These are phyloP conservation scores for Mastacembelus armatus DNA, from an alignment of 2,797 vertebrate genomes.

Conservation along the genomic window DNA sequence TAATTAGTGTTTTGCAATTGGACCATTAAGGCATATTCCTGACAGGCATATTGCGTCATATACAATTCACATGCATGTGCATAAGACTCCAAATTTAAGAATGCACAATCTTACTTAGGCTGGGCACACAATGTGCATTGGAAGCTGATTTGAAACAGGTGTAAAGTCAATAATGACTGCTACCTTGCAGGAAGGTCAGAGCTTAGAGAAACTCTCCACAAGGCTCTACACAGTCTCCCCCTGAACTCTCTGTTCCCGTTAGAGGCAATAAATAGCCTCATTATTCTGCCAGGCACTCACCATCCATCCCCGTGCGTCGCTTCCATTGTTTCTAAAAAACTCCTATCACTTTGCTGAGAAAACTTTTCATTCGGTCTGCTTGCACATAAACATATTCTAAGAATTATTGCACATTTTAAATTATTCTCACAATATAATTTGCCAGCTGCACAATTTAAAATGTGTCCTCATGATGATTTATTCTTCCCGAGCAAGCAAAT, in stretches of 20 bases:
- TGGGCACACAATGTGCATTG: constrained; percentile 18
- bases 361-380: constrained; percentile 27
- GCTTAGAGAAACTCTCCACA: constrained; percentile 52
- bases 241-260: constrained; percentile 69
- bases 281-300: constrained; percentile 61
- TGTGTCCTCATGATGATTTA: constrained; percentile 8
- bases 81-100: too few relatives aligned
- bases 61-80: not conserved
- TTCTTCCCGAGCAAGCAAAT: constrained; percentile 31
- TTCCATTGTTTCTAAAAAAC: constrained; percentile 57
- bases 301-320: constrained; percentile 61
- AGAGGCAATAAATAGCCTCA: constrained; percentile 74
- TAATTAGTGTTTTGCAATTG: too few relatives aligned
- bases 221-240: constrained; percentile 50
- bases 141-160: constrained; percentile 36
- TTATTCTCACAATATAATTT: constrained; percentile 16
- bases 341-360: constrained; percentile 30
- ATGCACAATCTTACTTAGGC: too few relatives aligned
- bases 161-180: constrained; percentile 54
- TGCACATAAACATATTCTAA: constrained; percentile 15
- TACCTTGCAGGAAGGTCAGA: constrained; percentile 70
- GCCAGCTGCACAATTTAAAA: constrained; percentile 6
- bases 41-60: not conserved
- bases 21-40: not conserved
- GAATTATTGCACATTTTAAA: constrained; percentile 33